Evolutionary conservation across 2,797 vertebrate genomes (phyloP), one percentile per base, ranked within the genome.

Genomic region (Melanotaenia trifasciata): DNA sequence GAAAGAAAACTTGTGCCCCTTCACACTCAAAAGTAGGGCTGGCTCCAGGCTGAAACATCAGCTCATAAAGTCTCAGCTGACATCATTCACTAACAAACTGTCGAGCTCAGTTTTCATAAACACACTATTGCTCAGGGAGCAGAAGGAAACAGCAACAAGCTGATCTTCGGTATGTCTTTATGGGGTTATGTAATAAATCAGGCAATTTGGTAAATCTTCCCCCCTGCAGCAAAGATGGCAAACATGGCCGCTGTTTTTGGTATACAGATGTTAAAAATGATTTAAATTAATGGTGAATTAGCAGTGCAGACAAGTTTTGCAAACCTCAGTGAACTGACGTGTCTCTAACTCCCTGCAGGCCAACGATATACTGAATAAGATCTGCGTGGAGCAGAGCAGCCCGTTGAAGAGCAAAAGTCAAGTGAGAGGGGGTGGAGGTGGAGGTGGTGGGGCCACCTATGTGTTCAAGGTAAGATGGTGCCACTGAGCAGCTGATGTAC

Each of bases 371-470:
- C 95, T 98, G 88, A 96, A 96, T 87, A 96, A 94, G 82, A 96
- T 99, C 80, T 99, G 98, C 87, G 87, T 92, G 14, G 96, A 98
- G 58, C 97, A 98, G 91, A 97, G 95, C 75, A 94, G 93, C 1
- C 96, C 96, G 30, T 93, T 95, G n/a, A 94, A 96, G 80, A 97
- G 97, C 88, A 97, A 96, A 90, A 96, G 96, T 5, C 95, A 95
- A 45, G 92, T 95, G 68, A 97, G 96, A 84, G 95, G 97, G 88
- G 97, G 97, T 32, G 98, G 97, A 62, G 98, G 98, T 20, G 97
- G 96, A 0, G 97, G 97, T 0, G 98, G 98, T 0, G 98, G 98
- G 16, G 97, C 96, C 24, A 98, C 97, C 0, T 99, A 97, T 6
- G 93, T 99, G 57, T 99, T 98, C 93, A 98, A 98, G 97, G 98